phyloP scores from a whole-genome alignment of 2,113 vertebrate genomes.

The Plecturocebus donacophilus region DNA sequence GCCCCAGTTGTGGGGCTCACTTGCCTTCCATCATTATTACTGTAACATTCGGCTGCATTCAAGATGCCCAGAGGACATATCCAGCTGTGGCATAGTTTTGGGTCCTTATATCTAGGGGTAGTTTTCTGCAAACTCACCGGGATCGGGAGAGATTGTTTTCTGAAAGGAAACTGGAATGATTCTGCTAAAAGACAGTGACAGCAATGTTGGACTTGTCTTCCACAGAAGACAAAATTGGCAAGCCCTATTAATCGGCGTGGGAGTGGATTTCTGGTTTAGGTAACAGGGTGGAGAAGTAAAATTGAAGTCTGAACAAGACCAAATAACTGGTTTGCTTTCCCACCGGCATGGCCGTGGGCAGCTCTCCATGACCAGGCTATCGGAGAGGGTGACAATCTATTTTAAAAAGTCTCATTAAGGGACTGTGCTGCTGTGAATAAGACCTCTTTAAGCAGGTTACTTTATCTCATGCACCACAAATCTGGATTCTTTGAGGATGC shows the following conservation, averaged over 20 bases:
- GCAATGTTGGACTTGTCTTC: not conserved
- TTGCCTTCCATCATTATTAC: too few species aligned
- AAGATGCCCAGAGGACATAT: not conserved
- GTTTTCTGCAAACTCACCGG: not conserved
- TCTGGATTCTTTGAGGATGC: not conserved
- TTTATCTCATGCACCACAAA: not conserved
- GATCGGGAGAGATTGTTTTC: not conserved
- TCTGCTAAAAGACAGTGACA: not conserved
- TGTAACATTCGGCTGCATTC: not conserved
- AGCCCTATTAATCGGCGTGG: not conserved
- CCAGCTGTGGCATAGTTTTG: not conserved
- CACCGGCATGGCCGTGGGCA: not conserved
- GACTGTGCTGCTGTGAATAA: not conserved
- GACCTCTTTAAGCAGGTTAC: conserved; percentile 22
- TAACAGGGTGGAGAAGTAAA: not conserved
- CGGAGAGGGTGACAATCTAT: not conserved
- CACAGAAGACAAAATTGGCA: not conserved
- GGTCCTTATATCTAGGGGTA: not conserved
- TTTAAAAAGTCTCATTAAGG: conserved; percentile 48
- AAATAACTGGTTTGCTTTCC: not conserved
- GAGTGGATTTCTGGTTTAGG: not conserved
- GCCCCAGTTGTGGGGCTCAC: too few species aligned
- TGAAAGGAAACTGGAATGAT: not conserved
- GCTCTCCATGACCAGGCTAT: not conserved
- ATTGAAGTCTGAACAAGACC: not conserved